Base-by-base conservation (phyloP, 2,113 vertebrate genomes). In the Ovibos moschatus region DNA sequence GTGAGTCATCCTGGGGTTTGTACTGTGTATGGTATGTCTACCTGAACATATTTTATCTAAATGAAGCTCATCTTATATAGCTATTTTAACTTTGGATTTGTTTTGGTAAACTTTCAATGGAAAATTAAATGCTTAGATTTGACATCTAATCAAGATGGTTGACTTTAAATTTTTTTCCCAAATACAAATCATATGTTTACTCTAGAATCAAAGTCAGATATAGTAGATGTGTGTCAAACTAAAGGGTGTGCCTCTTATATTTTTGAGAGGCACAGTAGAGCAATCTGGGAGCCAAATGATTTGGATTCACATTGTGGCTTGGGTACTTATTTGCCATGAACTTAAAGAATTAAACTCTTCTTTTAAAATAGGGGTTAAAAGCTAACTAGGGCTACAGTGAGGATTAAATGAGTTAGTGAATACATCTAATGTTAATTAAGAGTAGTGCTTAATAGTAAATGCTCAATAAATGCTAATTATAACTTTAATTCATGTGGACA, bases 281-380 rank as follows among this genome's bases (percentile, higher is more conserved):
- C 23, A 87, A 67, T 30, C 84, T 79, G 55, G 21, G 62, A 92
- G 51, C 47, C 16, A 84, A n/a, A 92, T 13, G 60, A 15, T 92
- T 53, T 83, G 30, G 47, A 79, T 93, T 91, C 55, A 93, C 3
- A 53, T 79, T 87, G 17, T 85, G 25, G 9, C 33, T n/a, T 93
- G 13, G n/a, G 23, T 79, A 88, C 25, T 21, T 93, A 87, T 0
- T 91, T 81, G 82, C 57, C 64, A 36, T 88, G 36, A 97, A 91
- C 10, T 87, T 81, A 36, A 87, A 92, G 25, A 95, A 91, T 57
- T 87, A 57, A 82, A 57, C 51, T 81, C 43, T 86, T 53, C 58
- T 81, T 89, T 23, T 91, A 87, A 94, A 94, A 91, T 17, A 93
- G 13, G 27, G 36, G 84, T 96, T 95, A 64, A 95, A 93, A 87